Base-by-base conservation (phyloP, 2,888 invertebrate species). In the Unio delphinus region DNA sequence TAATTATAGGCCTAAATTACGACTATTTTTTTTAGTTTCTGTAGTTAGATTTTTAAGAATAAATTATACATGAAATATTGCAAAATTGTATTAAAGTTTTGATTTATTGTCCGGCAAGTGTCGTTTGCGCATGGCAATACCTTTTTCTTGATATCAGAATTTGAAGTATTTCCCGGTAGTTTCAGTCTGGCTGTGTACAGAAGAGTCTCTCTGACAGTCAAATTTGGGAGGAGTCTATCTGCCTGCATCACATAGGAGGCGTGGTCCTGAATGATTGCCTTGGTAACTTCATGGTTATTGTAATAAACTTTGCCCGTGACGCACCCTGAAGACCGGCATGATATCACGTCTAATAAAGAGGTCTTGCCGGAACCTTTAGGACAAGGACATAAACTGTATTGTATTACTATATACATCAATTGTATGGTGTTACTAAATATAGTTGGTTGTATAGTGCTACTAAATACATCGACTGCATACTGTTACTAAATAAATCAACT, bases 291-390 rank as follows among this genome's bases (percentile, higher is more conserved):
- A 4, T 61, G n/a, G 28, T 76, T 70, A 61, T 79, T 75, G 67
- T 77, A 79, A 60, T 67, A 72, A 59, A 83, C 75, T n/a, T 68
- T 28, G 4, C 84, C 84, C 2, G 69, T 73, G 11, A 79, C 73
- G 8, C 60, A 56, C 15, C 84, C 81, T 11, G 73, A 68, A 1
- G 95, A 94, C 60, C 92, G 83, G 56, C 90, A 88, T 3, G 91
- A 89, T 70, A 98, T 96, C 18, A 98, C 97, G 89, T 98, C 97
- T 17, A 99, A 91, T 3, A 99, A 92, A 0, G 97, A 97, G 60
- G 96, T 93, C 88, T 98, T 98, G 1, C 98, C 98, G 79, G 97
- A 96, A 17, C 96, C 96, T 80, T 17, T 45, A 66, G 63, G 11
- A 34, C 5, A 4, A 34, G 23, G 23, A 23, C 23, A 23, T 0